phyloP scores from a whole-genome alignment of 2,888 invertebrate genomes.

The Aethes cnicana region DNA sequence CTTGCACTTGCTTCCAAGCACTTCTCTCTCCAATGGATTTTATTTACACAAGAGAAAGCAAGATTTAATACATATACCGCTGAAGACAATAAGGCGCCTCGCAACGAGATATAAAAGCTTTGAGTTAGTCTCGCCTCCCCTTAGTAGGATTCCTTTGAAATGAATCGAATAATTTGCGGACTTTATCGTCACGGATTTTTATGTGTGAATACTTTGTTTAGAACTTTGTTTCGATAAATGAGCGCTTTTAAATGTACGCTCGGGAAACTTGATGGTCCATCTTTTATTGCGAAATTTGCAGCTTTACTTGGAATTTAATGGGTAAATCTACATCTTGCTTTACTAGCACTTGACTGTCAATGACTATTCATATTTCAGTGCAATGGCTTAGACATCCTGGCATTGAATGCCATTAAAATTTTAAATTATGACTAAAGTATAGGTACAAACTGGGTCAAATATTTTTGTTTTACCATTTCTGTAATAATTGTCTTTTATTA shows the following conservation, averaged over 20 bases:
- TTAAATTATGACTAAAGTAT: too few relatives aligned
- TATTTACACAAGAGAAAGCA: conserved; percentile 82
- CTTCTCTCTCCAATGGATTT: conserved; percentile 76
- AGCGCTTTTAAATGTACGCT: neutral
- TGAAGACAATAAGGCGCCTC: conserved; percentile 79
- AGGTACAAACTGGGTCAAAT: too few relatives aligned
- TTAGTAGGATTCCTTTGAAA: conserved; percentile 80
- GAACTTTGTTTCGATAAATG: conserved; percentile 56
- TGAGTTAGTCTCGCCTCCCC: conserved; percentile 78
- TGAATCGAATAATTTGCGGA: conserved; percentile 80
- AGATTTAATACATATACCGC: conserved; percentile 79
- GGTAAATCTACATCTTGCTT: neutral
- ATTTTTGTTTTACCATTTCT: too few relatives aligned
- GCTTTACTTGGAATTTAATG: neutral
- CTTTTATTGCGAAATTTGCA: neutral
- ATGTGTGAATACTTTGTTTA: conserved; percentile 62
- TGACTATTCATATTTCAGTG: conserved; percentile 1
- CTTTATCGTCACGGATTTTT: conserved; percentile 73
- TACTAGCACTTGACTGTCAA: too few relatives aligned
- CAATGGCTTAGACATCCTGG: neutral
- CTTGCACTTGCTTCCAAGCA: conserved; percentile 71
- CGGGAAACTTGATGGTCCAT: neutral
- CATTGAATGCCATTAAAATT: neutral
- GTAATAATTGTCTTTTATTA: too few relatives aligned
- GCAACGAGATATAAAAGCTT: conserved; percentile 81